phyloP scores from a whole-genome alignment of 2,113 vertebrate genomes.

The Morone saxatilis region DNA sequence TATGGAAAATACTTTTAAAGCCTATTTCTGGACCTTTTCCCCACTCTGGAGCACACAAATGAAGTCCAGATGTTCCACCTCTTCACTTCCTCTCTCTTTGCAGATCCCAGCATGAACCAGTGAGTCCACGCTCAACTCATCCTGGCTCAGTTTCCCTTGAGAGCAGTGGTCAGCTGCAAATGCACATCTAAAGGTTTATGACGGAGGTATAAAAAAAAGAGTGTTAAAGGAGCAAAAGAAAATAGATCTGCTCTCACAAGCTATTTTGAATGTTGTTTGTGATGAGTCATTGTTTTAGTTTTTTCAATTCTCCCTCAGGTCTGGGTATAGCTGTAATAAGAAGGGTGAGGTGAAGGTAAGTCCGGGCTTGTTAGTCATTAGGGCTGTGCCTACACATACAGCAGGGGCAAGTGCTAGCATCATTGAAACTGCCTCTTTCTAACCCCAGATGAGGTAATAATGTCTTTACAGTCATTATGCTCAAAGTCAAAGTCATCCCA shows the following conservation, averaged over 20 bases:
- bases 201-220: background rate
- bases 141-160: conserved; percentile 29
- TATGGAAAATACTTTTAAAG: conserved; percentile 50
- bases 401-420: conserved; percentile 53
- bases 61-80: conserved; percentile 85
- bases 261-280: background rate
- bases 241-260: background rate
- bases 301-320: background rate
- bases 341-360: conserved; percentile 62
- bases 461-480: conserved; percentile 57
- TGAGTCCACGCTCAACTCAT: conserved; percentile 45
- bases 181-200: background rate
- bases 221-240: background rate
- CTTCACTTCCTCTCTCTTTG: conserved; percentile 75
- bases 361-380: conserved; percentile 69
- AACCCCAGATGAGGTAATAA: conserved; percentile 56
- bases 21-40: conserved; percentile 60
- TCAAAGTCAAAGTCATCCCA: conserved; percentile 64
- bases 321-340: conserved; percentile 26
- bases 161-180: conserved; percentile 33
- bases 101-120: conserved; percentile 59
- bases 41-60: conserved; percentile 72
- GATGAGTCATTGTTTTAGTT: conserved; percentile 24
- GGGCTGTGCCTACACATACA: conserved; percentile 32
- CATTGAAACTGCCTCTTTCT: conserved; percentile 36